Evolutionary conservation across 2,113 vertebrate species (phyloP), one percentile per base, ranked within the genome.

Genomic region (Misgurnus mizolepis): DNA sequence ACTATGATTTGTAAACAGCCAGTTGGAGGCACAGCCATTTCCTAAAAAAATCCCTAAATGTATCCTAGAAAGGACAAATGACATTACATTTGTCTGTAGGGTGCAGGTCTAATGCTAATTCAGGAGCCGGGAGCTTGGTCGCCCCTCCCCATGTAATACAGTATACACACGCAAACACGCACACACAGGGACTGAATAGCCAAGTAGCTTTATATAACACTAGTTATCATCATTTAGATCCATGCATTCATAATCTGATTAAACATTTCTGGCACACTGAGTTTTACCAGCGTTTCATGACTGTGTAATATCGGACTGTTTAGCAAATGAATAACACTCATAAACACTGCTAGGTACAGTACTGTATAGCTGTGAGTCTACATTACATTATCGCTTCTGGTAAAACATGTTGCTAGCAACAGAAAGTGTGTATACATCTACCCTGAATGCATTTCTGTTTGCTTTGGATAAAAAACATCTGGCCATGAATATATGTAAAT

Each of bases 151-250:
- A 34, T 69, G 53, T 34, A 43, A n/a, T 40, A 60, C 5, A 22
- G 10, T 15, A 18, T 5, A 14, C 71, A 22, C 47, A 67, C 58
- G 62, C 55, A 61, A 41, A 47, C 18, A 66, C 40, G 12, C 11
- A 61, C 53, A 66, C 72, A 53, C 40, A 58, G 61, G 80, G 67
- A 73, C 27, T 67, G 73, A 65, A 76, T 77, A 43, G 17, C 67
- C 70, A 70, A 80, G 79, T 64, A 78, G 64, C 61, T 80, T 82
- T 76, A 86, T 65, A 79, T 80, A 79, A 80, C 72, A 77, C 27
- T 62, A 34, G 27, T 34, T 65, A 67, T 41, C 58, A 82, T 22
- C 56, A 80, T 84, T 56, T 72, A 41, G 18, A 56, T 60, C 67
- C 72, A 62, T 64, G 74, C 67, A 70, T 69, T 83, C 60, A 81